Evolutionary conservation across 2,888 invertebrate species (phyloP).

Genomic region (Cataglyphis cursor): DNA sequence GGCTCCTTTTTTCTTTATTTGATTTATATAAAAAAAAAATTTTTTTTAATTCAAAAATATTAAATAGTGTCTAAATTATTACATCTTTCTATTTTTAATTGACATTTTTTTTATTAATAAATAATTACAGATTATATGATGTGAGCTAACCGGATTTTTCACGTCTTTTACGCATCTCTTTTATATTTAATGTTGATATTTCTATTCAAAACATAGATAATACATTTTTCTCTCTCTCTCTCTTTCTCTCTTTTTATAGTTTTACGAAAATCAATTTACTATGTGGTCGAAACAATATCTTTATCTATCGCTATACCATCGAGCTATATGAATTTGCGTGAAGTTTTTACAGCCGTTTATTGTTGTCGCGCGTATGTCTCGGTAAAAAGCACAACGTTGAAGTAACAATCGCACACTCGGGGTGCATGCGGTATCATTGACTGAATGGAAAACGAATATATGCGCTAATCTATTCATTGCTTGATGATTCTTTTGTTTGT

Average conservation of each 20-base stretch:
- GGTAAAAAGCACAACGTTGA: slow-evolving; percentile 24
- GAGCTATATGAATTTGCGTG: not conserved
- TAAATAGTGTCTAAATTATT: not conserved
- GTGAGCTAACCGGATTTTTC: not conserved
- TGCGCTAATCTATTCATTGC: slow-evolving; percentile 26
- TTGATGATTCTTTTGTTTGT: slow-evolving; percentile 52
- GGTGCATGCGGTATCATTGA: slow-evolving; percentile 6
- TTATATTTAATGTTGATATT: slow-evolving; percentile 25
- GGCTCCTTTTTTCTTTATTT: not conserved
- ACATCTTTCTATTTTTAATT: not conserved
- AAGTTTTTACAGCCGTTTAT: slow-evolving; percentile 36
- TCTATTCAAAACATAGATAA: not conserved
- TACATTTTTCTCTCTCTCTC: not conserved
- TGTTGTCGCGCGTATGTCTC: slow-evolving; percentile 6
- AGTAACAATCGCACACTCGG: slow-evolving; percentile 25
- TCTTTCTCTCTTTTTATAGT: not conserved
- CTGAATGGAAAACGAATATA: slow-evolving; percentile 38
- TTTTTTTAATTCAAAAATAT: not conserved
- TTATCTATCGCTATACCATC: slow-evolving; percentile 10
- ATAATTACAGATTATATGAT: not conserved
- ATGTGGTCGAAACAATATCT: slow-evolving; percentile 17
- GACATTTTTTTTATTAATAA: not conserved
- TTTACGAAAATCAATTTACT: slow-evolving; percentile 23
- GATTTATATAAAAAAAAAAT: not conserved
- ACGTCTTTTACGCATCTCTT: not conserved